Evolutionary conservation across 2,797 vertebrate genomes (phyloP).

Genomic region (Bovichtus variegatus): DNA sequence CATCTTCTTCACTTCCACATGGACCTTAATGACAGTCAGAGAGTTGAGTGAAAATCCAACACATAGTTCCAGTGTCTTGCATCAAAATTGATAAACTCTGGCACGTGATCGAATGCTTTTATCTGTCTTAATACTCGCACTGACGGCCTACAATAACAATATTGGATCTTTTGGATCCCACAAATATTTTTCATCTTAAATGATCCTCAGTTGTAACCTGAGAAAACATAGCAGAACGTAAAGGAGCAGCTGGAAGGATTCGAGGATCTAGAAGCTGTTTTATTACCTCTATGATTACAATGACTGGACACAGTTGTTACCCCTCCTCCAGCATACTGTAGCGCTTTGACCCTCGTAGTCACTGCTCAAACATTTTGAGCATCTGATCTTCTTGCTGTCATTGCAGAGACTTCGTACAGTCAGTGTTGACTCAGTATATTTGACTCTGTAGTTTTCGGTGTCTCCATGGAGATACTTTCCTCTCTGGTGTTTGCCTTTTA

Average conservation of each 20-base stretch:
- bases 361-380: constrained; percentile 5
- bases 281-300: constrained; percentile 16
- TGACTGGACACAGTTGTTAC: constrained; percentile 4
- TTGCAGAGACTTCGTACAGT: constrained; percentile 16
- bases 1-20: constrained; percentile 20
- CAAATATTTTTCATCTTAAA: neutral
- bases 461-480: constrained; percentile 1
- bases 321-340: neutral
- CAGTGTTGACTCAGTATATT: constrained; percentile 22
- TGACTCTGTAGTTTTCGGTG: neutral
- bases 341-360: constrained; percentile 5
- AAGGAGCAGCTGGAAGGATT: constrained; percentile 15
- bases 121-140: neutral
- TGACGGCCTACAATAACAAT: constrained; percentile 6
- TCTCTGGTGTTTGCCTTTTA: constrained; percentile 17
- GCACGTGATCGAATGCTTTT: neutral
- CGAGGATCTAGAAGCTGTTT: constrained; percentile 22
- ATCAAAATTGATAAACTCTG: constrained; percentile 8
- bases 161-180: neutral
- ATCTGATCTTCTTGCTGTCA: constrained; percentile 9
- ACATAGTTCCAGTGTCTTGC: neutral
- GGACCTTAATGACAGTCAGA: too few species aligned
- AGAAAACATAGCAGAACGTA: neutral
- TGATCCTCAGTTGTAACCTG: constrained; percentile 1
- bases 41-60: too few species aligned